phyloP scores from a whole-genome alignment of 1,140 invertebrate genomes.

The Geopemphigus sp. region DNA sequence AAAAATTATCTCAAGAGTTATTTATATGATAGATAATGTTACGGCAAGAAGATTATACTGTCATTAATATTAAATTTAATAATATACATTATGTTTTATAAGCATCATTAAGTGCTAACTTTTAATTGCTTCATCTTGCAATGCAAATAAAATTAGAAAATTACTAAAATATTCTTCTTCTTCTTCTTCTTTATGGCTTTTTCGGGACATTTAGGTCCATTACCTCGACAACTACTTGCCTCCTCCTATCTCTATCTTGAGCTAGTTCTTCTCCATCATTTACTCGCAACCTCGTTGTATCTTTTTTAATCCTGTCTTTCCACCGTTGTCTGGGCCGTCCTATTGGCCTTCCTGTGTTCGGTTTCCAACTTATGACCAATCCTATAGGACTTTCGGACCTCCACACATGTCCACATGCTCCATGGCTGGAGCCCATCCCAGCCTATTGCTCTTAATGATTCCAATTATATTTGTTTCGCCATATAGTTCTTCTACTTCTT shows the following conservation, averaged over 20 bases:
- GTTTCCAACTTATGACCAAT: neutral
- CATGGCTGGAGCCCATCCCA: neutral
- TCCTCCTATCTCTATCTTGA: neutral
- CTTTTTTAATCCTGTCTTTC: neutral
- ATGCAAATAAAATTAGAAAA: too few relatives aligned
- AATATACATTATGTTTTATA: too few relatives aligned
- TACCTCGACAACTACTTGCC: neutral
- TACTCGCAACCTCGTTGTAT: neutral
- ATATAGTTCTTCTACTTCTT: neutral
- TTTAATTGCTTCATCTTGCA: too few relatives aligned
- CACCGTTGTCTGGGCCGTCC: neutral
- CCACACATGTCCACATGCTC: neutral
- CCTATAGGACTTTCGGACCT: neutral
- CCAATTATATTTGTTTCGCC: neutral
- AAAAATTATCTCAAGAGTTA: too few relatives aligned
- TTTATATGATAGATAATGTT: too few relatives aligned
- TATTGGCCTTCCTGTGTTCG: neutral
- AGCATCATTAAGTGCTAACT: too few relatives aligned
- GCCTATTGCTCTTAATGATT: neutral
- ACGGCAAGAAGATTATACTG: too few relatives aligned
- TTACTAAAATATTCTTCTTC: too few relatives aligned
- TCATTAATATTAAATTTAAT: too few relatives aligned
- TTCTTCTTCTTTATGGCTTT: neutral
- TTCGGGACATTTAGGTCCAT: neutral
- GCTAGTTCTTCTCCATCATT: too few relatives aligned